These are phyloP conservation scores for Calcarius lapponicus DNA, from an alignment of 2,797 vertebrate species.

Conservation along the genomic window DNA sequence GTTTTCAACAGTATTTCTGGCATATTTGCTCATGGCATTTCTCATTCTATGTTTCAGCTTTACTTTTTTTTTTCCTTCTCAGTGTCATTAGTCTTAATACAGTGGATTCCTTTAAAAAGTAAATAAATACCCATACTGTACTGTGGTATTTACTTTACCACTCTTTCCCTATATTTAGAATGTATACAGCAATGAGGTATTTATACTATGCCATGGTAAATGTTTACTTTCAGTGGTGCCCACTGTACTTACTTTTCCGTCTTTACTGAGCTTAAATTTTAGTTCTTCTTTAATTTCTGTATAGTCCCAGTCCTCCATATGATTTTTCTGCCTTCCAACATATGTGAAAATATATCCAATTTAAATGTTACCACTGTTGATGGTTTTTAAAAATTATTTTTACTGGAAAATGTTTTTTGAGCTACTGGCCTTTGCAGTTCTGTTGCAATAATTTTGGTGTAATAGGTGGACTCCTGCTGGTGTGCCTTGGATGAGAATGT, in stretches of 20 bases:
- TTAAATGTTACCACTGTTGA: background rate
- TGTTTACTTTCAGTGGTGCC: slow-evolving; percentile 61
- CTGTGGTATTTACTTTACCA: slow-evolving; percentile 56
- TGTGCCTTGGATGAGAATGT: background rate
- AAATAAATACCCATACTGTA: slow-evolving; percentile 65
- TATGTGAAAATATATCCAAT: background rate
- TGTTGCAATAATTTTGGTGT: background rate
- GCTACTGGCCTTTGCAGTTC: background rate
- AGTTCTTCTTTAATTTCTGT: slow-evolving; percentile 31
- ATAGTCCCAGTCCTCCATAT: background rate
- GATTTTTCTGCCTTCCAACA: background rate
- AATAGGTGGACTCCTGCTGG: background rate
- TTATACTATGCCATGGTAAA: slow-evolving; percentile 70
- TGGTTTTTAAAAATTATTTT: background rate
- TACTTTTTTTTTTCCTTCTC: slow-evolving; percentile 35
- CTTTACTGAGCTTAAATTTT: slow-evolving; percentile 40
- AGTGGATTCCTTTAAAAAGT: slow-evolving; percentile 44
- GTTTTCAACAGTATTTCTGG: background rate
- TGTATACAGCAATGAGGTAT: slow-evolving; percentile 63
- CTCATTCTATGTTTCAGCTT: background rate
- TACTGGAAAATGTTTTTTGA: background rate
- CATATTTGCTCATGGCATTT: background rate
- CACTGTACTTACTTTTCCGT: slow-evolving; percentile 62
- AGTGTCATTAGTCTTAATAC: slow-evolving; percentile 40
- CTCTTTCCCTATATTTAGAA: slow-evolving; percentile 68